A percentile compares a stretch with the other conserved stretches of the same genome.
These are phyloP conservation scores for Dryobotodes eremita DNA, from an alignment of 2,888 invertebrate genomes.

Conservation along the genomic window DNA sequence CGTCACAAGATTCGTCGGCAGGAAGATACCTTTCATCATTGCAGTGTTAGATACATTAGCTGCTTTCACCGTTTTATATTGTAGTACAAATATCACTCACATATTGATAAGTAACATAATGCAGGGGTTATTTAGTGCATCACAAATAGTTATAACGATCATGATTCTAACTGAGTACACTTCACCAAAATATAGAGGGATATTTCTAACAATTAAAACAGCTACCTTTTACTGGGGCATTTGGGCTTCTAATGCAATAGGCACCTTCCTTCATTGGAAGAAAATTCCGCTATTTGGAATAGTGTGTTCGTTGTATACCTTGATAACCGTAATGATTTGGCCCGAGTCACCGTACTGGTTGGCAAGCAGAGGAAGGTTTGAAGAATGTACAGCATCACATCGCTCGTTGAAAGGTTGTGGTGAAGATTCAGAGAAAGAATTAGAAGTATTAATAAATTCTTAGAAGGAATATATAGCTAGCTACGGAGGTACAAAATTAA, in stretches of 20 bases:
- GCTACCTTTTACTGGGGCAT: conserved; percentile 70
- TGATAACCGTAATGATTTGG: conserved; percentile 52
- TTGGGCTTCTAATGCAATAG: conserved; percentile 70
- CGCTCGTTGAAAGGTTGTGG: conserved; percentile 73
- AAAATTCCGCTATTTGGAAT: conserved; percentile 68
- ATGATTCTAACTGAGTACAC: conserved; percentile 71
- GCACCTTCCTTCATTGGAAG: conserved; percentile 72
- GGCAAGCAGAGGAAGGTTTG: conserved; percentile 71
- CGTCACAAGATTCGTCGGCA: conserved; percentile 59
- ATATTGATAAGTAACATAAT: conserved; percentile 66
- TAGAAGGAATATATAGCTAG: conserved; percentile 65
- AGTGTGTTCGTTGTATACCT: conserved; percentile 51
- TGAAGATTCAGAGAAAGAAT: conserved; percentile 70
- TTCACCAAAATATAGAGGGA: conserved; percentile 70
- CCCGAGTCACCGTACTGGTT: conserved; percentile 74
- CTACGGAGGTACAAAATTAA: conserved; percentile 8
- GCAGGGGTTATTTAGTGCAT: conserved; percentile 49
- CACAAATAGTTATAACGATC: conserved; percentile 41
- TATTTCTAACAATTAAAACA: conserved; percentile 69
- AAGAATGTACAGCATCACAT: conserved; percentile 71
- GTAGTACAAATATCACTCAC: conserved; percentile 62
- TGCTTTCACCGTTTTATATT: conserved; percentile 63
- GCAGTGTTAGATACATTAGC: conserved; percentile 43
- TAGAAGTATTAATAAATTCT: conserved; percentile 67
- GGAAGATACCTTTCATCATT: conserved; percentile 62